Evolutionary conservation across 2,113 vertebrate genomes (phyloP).

Genomic region (Acinonyx jubatus): DNA sequence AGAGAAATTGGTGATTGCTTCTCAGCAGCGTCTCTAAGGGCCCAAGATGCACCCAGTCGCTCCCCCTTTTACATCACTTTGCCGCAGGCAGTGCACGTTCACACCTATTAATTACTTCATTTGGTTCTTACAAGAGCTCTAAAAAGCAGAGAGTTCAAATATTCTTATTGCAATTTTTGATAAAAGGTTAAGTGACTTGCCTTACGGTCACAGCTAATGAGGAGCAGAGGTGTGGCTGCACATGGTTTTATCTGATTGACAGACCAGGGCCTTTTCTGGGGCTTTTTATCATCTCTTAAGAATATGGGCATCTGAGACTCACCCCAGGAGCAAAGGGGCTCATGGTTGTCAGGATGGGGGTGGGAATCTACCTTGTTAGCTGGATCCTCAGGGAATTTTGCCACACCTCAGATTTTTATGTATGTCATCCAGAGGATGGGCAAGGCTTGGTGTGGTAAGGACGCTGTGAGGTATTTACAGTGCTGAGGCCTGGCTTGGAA

Average conservation of each 20-base stretch:
- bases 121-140: slow-evolving; percentile 44
- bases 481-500: background rate
- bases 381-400: background rate
- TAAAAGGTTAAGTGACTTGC: slow-evolving; percentile 67
- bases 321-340: background rate
- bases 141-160: slow-evolving; percentile 50
- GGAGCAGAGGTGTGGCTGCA: slow-evolving; percentile 29
- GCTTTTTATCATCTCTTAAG: background rate
- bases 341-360: background rate
- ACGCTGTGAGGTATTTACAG: background rate
- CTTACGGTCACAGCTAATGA: slow-evolving; percentile 63
- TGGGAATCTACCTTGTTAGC: background rate
- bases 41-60: no score
- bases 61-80: background rate
- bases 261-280: background rate
- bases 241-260: slow-evolving; percentile 23
- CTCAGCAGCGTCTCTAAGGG: background rate
- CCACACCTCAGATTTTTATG: background rate
- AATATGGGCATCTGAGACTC: background rate
- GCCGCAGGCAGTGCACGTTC: background rate
- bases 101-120: slow-evolving; percentile 55
- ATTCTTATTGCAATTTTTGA: slow-evolving; percentile 63
- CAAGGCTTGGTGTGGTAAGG: background rate
- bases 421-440: background rate
- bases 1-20: background rate